These are phyloP conservation scores for Toxotes chatareus DNA, from an alignment of 2,113 vertebrate species.

Conservation along the genomic window DNA sequence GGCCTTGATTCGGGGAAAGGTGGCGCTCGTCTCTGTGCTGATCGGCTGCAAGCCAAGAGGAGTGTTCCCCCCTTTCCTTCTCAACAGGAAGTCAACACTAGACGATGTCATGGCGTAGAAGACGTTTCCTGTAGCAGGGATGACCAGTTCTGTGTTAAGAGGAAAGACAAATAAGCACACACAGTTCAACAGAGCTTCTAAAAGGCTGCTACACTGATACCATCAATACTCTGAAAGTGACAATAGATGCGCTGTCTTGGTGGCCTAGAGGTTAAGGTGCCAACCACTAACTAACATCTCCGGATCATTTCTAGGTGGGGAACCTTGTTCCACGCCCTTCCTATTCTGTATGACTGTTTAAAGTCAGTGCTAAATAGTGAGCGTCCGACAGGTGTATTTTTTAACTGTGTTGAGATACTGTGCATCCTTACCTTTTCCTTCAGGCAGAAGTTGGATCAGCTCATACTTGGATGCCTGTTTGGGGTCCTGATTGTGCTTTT, in stretches of 20 bases:
- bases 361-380: too few relatives aligned
- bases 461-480: slow-evolving; percentile 84
- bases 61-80: slow-evolving; percentile 78
- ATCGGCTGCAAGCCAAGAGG: slow-evolving; percentile 71
- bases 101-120: slow-evolving; percentile 93
- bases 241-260: neutral
- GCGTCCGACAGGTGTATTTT: too few relatives aligned
- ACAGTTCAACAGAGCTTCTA: neutral
- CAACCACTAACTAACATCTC: neutral
- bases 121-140: slow-evolving; percentile 90
- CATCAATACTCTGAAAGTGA: neutral
- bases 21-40: slow-evolving; percentile 84
- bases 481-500: slow-evolving; percentile 90
- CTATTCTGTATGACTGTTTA: neutral
- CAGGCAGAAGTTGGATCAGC: slow-evolving; percentile 90
- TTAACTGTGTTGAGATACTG: neutral
- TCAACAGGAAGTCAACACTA: slow-evolving; percentile 90
- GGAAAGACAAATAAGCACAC: neutral
- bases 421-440: slow-evolving; percentile 87
- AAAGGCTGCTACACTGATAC: neutral
- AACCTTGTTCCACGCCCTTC: neutral
- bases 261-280: neutral
- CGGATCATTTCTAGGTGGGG: neutral
- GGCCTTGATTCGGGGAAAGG: slow-evolving; percentile 91
- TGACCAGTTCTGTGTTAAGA: slow-evolving; percentile 84